Evolutionary conservation across 2,888 invertebrate genomes (phyloP), one percentile per base, ranked within the genome.

Genomic region (Spodoptera exigua): DNA sequence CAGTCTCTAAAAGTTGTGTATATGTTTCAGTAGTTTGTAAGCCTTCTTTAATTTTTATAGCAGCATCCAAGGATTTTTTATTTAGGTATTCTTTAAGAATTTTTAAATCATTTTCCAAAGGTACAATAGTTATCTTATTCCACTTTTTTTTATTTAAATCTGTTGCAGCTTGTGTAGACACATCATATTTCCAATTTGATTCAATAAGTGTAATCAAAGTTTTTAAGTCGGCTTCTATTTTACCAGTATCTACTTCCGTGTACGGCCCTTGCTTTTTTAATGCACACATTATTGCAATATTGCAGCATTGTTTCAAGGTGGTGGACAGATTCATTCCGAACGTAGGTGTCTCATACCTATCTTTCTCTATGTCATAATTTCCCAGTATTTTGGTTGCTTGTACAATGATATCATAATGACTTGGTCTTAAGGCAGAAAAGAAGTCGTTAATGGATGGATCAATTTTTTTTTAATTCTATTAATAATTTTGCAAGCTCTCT

Each of bases 261-360:
- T 74, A 70, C 45, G 68, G 63, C 18, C 72, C 61, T 74, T 76
- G 41, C 32, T 56, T 56, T 48, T 62, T 57, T 41, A 76, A 73
- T 61, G 72, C 65, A 43, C 9, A 59, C 56, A 73, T 59, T 46
- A 81, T 73, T 48, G 78, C 81, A 47, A 80, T 71, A 63, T 73
- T 77, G 21, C 81, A 80, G 52, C 79, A 80, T 45, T 81, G 78
- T 65, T 80, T 82, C 12, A 80, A 34, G 13, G 57, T 60, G 3
- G 79, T 80, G 11, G 64, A 59, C 14, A 81, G 52, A 52, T 78
- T 81, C 72, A 79, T 79, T 17, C 74, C 78, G 35, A 63, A 81
- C 9, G 73, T 75, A 59, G 74, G 74, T 43, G 76, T 32, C n/a
- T 70, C 70, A 69, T 52, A 78, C 14, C 61, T 63, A 48, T 75